Evolutionary conservation across 2,888 invertebrate genomes (phyloP).

Genomic region (Yponomeuta evonymella): DNA sequence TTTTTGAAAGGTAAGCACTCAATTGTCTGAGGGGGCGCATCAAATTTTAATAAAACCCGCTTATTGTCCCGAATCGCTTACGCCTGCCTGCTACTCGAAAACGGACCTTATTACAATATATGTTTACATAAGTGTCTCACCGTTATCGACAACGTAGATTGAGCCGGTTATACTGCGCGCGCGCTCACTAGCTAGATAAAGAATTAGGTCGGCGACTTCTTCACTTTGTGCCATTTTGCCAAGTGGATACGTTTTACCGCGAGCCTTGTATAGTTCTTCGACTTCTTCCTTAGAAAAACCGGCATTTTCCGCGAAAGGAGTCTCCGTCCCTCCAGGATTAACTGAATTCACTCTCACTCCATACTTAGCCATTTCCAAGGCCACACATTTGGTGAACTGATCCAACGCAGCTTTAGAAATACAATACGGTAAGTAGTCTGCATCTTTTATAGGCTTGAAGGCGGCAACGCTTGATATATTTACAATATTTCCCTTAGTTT

Average conservation of each 20-base stretch:
- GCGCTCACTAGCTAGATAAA: constrained; percentile 91
- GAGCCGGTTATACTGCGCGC: constrained; percentile 94
- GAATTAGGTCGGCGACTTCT: constrained; percentile 92
- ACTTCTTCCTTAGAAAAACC: constrained; percentile 79
- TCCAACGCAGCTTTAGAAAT: constrained; percentile 95
- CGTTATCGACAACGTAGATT: constrained; percentile 62
- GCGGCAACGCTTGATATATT: constrained; percentile 96
- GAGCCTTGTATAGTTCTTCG: constrained; percentile 83
- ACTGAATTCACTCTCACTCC: constrained; percentile 92
- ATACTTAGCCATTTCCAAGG: constrained; percentile 85
- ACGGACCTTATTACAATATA: not conserved
- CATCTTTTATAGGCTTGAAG: constrained; percentile 67
- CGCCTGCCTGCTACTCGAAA: not conserved
- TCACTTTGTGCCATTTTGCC: constrained; percentile 87
- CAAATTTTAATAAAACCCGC: constrained; percentile 9
- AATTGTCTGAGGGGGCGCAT: constrained; percentile 10
- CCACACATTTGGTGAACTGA: constrained; percentile 92
- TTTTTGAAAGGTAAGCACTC: constrained; percentile 10
- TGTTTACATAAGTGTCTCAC: constrained; percentile 52
- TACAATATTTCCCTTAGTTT: constrained; percentile 88
- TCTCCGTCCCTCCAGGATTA: constrained; percentile 95
- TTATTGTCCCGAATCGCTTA: constrained; percentile 5
- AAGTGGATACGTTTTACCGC: constrained; percentile 89
- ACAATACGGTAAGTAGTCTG: constrained; percentile 89
- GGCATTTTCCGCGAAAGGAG: constrained; percentile 78